Percentiles rank a stretch among this genome's conserved stretches.
Evolutionary conservation across 2,888 invertebrate species (phyloP).

Genomic region (Dryobota labecula): DNA sequence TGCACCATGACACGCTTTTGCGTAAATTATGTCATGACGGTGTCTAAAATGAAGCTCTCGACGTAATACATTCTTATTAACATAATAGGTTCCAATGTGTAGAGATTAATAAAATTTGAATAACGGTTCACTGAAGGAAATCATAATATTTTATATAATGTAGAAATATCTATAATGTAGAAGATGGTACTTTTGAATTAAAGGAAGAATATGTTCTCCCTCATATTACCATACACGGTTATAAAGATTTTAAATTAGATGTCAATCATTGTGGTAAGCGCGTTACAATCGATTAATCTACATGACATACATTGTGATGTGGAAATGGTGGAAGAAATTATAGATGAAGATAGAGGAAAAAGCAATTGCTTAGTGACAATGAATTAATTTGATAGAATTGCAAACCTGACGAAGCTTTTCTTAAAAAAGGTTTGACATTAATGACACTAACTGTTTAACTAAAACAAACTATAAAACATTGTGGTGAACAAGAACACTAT

Average conservation of each 20-base stretch:
- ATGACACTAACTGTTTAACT: background rate
- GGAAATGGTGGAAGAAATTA: background rate
- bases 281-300: slow-evolving; percentile 18
- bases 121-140: background rate
- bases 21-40: too few relatives aligned
- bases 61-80: too few relatives aligned
- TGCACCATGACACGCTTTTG: too few relatives aligned
- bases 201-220: background rate
- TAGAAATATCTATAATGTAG: background rate
- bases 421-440: background rate
- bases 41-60: too few relatives aligned
- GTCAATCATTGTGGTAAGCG: slow-evolving; percentile 48
- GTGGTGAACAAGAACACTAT: background rate
- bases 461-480: background rate
- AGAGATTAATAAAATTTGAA: too few relatives aligned
- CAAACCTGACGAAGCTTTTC: background rate
- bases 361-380: background rate
- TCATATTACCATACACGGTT: slow-evolving; percentile 6
- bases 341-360: too few relatives aligned
- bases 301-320: background rate
- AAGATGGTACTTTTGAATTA: background rate
- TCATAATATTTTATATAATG: too few relatives aligned
- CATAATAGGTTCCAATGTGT: too few relatives aligned
- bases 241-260: slow-evolving; percentile 48
- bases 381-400: background rate